Percentiles rank a stretch among this genome's conserved stretches.
These are phyloP conservation scores for Sussaba pulchella DNA, from an alignment of 2,888 invertebrate genomes.

Conservation along the genomic window DNA sequence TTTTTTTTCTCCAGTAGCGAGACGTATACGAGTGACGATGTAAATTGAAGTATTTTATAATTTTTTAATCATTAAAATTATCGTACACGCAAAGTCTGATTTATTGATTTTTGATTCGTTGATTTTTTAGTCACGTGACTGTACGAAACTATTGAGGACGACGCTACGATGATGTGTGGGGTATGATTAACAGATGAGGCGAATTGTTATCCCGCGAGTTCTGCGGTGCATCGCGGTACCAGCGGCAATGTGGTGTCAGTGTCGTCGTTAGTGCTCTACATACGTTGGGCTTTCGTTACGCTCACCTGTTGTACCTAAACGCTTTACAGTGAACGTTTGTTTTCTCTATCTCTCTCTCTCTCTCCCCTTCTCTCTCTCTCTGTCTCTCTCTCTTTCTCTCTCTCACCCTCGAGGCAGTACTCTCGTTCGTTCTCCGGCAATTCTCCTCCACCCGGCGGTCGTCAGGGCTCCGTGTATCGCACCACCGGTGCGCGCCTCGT, in stretches of 20 bases:
- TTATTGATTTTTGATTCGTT: no score
- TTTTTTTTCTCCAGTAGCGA: no score
- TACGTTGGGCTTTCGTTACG: background rate
- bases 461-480: constrained; percentile 7
- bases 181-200: constrained; percentile 5
- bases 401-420: background rate
- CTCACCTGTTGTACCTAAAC: constrained; percentile 48
- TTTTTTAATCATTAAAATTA: background rate
- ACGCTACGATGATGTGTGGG: no score
- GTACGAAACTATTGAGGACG: no score
- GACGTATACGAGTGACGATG: background rate
- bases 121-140: no score
- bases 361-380: background rate
- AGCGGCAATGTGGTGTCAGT: constrained; percentile 23
- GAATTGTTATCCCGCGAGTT: constrained; percentile 5
- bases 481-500: background rate
- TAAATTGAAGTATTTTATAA: background rate
- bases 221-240: constrained; percentile 29
- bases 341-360: background rate
- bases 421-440: constrained; percentile 25
- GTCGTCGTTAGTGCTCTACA: constrained; percentile 38
- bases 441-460: constrained; percentile 17
- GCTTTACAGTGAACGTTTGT: constrained; percentile 41
- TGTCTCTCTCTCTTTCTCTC: background rate
- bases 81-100: background rate